Base-by-base conservation (phyloP, 2,888 invertebrate species). In the Ectemnius cavifrons region DNA sequence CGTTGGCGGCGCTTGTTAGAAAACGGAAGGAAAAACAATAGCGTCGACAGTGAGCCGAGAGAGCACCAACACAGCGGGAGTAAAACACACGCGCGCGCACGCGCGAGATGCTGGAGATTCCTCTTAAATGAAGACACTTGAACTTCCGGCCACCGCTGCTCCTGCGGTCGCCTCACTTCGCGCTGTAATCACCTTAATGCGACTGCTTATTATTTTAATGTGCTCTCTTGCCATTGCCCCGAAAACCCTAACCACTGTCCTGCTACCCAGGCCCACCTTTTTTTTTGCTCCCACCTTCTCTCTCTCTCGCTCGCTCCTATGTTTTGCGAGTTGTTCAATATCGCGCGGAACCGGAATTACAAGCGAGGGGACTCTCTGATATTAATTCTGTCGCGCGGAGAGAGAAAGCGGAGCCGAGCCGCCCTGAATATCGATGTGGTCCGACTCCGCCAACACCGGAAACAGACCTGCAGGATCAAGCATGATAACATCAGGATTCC, bases 151-250 rank as follows among this genome's bases (percentile, higher is more conserved):
- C 8, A 0, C 8, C 37, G 37, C 37, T 37, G 37, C 37, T 70
- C 69, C 67, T 71, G 73, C 69, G 81, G 70, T 65, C 71, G 71
- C 70, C 59, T 73, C 74, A 60, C 64, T 64, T 75, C 72, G 70
- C 73, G 60, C 68, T 66, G 80, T 81, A 84, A 86, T 86, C 81
- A 79, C 74, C 81, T 81, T 83, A 84, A 84, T 79, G 77, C 77
- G 71, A 71, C 79, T 80, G 78, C 78, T 78, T 78, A 79, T 82
- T 82, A 85, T 84, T 86, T 84, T 79, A 84, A 85, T 80, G 82
- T 81, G 63, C 57, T 37, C 27, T 59, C 61, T 59, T 67, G 14
- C 49, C 67, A 49, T 47, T 61, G n/a, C 59, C 62, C 47, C 61
- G 37, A 63, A 37, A 37, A 52, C 46, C 63, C 64, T 37, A 37